Conservation (phyloP, 2,113 vertebrate species). For the Vidua chalybeata region DNA sequence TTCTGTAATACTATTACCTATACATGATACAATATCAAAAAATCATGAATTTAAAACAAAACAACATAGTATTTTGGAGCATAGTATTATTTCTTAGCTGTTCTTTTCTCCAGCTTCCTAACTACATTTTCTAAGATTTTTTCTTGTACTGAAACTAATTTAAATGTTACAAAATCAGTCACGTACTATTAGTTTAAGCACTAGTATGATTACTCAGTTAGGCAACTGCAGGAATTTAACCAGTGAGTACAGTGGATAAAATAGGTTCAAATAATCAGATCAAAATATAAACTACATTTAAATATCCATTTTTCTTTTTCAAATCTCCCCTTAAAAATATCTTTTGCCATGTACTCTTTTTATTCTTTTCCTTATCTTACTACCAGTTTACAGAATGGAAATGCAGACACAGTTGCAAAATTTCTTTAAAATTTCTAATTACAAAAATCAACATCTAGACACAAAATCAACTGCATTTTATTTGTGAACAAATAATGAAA, state of each 20-base stretch:
- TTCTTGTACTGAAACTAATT: not conserved
- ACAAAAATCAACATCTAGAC: not conserved
- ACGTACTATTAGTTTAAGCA: not conserved
- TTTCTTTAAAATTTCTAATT: not conserved
- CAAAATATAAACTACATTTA: not conserved
- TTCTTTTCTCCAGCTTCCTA: not conserved
- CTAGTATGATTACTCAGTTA: not conserved
- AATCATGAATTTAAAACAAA: not conserved
- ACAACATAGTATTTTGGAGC: not conserved
- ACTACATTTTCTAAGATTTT: not conserved
- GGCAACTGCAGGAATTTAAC: not conserved
- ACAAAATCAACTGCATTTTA: not conserved
- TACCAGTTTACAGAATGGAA: not conserved
- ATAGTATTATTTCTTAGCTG: not conserved
- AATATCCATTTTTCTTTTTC: not conserved
- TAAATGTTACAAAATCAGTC: not conserved
- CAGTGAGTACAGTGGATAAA: not conserved
- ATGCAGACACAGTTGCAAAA: not conserved
- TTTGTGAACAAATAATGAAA: not conserved
- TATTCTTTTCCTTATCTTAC: not conserved
- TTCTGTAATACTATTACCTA: constrained; percentile 87
- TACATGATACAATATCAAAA: not conserved
- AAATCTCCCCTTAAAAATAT: not conserved
- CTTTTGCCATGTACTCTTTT: not conserved
- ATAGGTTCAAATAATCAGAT: not conserved